These are phyloP conservation scores for Altica lythri DNA, from an alignment of 2,888 invertebrate species.

Conservation along the genomic window DNA sequence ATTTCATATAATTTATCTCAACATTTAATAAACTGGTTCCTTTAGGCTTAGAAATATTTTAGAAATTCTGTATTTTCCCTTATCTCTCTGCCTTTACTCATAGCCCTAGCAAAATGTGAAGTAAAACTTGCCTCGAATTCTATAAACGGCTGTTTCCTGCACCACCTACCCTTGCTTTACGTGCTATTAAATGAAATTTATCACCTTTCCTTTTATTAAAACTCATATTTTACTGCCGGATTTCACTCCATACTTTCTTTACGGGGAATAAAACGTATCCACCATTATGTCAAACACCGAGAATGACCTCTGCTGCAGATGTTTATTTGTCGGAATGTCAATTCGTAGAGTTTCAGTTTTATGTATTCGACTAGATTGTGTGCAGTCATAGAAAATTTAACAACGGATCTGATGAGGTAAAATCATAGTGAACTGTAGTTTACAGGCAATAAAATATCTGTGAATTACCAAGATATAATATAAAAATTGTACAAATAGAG, in stretches of 20 bases:
- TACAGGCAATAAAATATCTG: too few species aligned
- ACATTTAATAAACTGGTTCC: too few species aligned
- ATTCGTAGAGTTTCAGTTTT: constrained; percentile 11
- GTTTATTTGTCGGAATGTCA: constrained; percentile 16
- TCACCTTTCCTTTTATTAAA: constrained; percentile 43
- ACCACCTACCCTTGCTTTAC: constrained; percentile 39
- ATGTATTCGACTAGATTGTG: background rate
- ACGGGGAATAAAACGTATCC: constrained; percentile 33
- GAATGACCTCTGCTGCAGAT: constrained; percentile 23
- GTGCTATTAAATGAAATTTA: constrained; percentile 44
- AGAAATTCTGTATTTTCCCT: too few species aligned
- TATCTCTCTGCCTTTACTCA: too few species aligned
- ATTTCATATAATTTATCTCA: too few species aligned
- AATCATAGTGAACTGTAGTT: too few species aligned
- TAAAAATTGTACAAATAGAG: too few species aligned
- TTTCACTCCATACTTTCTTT: constrained; percentile 39
- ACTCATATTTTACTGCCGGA: constrained; percentile 41
- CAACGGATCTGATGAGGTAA: too few species aligned
- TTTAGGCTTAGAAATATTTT: too few species aligned
- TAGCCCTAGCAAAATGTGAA: too few species aligned
- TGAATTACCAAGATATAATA: too few species aligned
- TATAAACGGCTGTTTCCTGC: constrained; percentile 43
- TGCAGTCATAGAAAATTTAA: background rate
- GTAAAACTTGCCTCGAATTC: constrained; percentile 35
- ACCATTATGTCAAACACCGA: constrained; percentile 33